Conservation (phyloP, 2,113 vertebrate genomes). For the Dipodomys spectabilis region DNA sequence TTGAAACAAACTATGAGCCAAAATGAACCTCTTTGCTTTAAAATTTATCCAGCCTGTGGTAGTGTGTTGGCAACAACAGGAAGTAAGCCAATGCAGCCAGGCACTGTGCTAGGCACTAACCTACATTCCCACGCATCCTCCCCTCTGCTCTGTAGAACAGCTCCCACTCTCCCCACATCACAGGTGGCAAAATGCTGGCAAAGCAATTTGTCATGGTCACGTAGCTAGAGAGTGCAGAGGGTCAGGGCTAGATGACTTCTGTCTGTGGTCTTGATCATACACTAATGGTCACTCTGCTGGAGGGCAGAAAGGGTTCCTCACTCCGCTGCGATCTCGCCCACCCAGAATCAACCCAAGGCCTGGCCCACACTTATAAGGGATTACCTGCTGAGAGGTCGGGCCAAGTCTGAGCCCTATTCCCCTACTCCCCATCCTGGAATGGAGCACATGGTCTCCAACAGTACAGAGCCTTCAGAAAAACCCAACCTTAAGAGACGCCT, state of each 20-base stretch:
- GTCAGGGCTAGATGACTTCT: neutral
- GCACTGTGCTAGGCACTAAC: neutral
- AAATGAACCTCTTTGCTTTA: conserved; percentile 5
- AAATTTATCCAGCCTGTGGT: neutral
- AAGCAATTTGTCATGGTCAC: neutral
- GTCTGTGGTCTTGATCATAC: neutral
- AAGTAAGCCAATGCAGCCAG: neutral
- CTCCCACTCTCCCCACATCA: neutral
- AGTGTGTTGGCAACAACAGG: neutral
- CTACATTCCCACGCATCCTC: neutral
- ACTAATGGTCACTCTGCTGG: neutral
- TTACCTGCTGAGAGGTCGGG: neutral
- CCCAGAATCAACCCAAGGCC: neutral
- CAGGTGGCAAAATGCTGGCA: neutral
- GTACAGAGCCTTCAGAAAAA: neutral
- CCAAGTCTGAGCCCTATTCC: neutral
- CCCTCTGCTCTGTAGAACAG: neutral
- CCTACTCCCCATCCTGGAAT: neutral
- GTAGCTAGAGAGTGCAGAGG: neutral
- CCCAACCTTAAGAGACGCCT: neutral
- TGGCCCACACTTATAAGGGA: neutral
- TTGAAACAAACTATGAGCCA: neutral
- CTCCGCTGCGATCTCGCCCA: neutral
- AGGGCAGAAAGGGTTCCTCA: neutral
- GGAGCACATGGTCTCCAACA: neutral